Base-by-base conservation (phyloP, 2,888 invertebrate genomes). In the Ormyrus nitidulus region DNA sequence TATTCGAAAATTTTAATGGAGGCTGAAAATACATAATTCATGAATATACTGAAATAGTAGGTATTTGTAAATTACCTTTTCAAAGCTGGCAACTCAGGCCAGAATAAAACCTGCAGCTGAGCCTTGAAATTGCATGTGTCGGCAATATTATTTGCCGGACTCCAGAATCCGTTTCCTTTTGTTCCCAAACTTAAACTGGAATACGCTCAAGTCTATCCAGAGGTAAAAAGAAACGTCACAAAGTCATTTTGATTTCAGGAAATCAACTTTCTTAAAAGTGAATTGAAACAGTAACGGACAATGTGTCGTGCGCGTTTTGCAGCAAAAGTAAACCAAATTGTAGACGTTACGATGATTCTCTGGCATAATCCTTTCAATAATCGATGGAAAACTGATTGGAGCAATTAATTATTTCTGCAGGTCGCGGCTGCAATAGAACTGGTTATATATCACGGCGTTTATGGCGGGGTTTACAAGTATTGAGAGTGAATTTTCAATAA, bases 311-410 rank as follows among this genome's bases (percentile, higher is more conserved):
- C 44, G 0, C 4, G 4, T 34, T 34, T 34, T 4, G 2, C 4
- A 34, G 80, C 49, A 76, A 58, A 9, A 51, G 44, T 48, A 65
- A 49, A 5, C 34, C 19, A 48, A 44, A 53, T 11, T 70, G 76
- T 51, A 49, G 71, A 19, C 76, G 76, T 61, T 61, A 66, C 19
- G 71, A 71, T 46, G 80, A 80, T 4, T 34, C 13, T 76, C 80
- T 54, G 80, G 80, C n/a, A n/a, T n/a, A 56, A 76, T 76, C 13
- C 76, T 76, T 54, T 66, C 54, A 34, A 72, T 80, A n/a, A 6
- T 71, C 9, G 48, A 71, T 34, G 66, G 59, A 59, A 76, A 66
- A 80, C 5, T 79, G 46, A 53, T 64, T 13, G 76, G 76, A 49
- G 34, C 4, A 34, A 34, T 34, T 34, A 34, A 64, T 80, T n/a